Percentiles rank a stretch among this genome's conserved stretches.
These are phyloP conservation scores for Oryzias curvinotus DNA, from an alignment of 2,113 vertebrate species.

Conservation along the genomic window DNA sequence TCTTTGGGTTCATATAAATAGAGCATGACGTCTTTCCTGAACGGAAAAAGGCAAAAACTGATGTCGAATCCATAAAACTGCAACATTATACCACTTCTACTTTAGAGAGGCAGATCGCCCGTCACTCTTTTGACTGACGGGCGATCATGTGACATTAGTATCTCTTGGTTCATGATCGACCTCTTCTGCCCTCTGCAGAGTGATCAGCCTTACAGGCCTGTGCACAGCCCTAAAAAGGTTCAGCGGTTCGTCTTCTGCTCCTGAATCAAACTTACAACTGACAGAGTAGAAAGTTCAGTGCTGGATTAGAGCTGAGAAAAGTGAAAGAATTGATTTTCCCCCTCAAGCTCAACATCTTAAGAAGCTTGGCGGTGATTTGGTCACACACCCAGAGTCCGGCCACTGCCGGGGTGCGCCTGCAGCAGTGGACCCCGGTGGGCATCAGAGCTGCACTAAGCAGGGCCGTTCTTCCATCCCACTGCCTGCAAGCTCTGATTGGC, in stretches of 20 bases:
- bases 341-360: conserved; percentile 66
- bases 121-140: too few relatives aligned
- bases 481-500: conserved; percentile 56
- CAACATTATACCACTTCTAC: too few relatives aligned
- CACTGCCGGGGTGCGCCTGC: conserved; percentile 42
- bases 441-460: conserved; percentile 70
- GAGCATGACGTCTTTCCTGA: too few relatives aligned
- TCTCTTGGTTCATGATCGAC: too few relatives aligned
- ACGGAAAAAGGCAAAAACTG: too few relatives aligned
- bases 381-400: conserved; percentile 19
- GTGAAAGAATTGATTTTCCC: conserved; percentile 63
- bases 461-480: conserved; percentile 53
- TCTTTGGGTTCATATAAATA: too few relatives aligned
- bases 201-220: too few relatives aligned
- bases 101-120: too few relatives aligned
- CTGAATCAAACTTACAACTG: conserved; percentile 21
- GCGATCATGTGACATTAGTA: too few relatives aligned
- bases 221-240: not conserved
- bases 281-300: conserved; percentile 48
- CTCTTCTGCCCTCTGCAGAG: too few relatives aligned
- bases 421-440: conserved; percentile 51
- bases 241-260: not conserved
- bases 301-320: conserved; percentile 52
- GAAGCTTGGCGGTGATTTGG: conserved; percentile 50
- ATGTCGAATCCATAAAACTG: too few relatives aligned